These are phyloP conservation scores for Astropecten irregularis DNA, from an alignment of 53 echinoderm and acorn worm species.

Conservation along the genomic window DNA sequence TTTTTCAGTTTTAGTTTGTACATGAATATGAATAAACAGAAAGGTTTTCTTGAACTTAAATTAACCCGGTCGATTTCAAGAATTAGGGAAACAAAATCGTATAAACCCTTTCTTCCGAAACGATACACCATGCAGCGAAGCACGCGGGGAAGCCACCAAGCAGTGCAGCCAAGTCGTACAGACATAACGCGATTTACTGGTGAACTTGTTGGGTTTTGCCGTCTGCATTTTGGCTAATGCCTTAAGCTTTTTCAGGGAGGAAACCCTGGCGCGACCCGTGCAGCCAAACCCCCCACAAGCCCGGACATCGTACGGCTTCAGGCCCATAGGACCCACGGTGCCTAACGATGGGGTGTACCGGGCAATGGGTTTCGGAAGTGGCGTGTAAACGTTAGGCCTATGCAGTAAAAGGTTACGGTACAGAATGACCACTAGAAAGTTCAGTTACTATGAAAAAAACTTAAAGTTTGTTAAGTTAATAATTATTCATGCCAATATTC, in stretches of 20 bases:
- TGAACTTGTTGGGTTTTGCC: conserved; percentile 38
- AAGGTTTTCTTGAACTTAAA: not conserved
- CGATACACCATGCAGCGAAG: too few species aligned
- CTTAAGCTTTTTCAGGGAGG: conserved; percentile 25
- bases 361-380: too few species aligned
- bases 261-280: conserved; percentile 7
- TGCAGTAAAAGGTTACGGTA: too few species aligned
- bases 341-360: too few species aligned
- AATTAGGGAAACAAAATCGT: not conserved
- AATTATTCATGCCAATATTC: too few species aligned
- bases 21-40: not conserved
- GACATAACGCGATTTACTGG: conserved; percentile 19
- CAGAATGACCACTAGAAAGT: too few species aligned
- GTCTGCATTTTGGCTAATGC: conserved; percentile 24
- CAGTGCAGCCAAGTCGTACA: conserved; percentile 14
- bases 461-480: too few species aligned
- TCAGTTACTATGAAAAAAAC: too few species aligned
- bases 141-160: too few species aligned
- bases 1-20: not conserved
- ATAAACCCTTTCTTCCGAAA: not conserved
- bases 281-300: not conserved
- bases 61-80: not conserved
- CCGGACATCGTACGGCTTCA: conserved; percentile 24
- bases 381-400: too few species aligned
- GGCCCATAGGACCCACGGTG: too few species aligned